A percentile compares a stretch with the other conserved stretches of the same genome.
Conservation (phyloP, 2,888 invertebrate genomes). For the Leptogaster cylindrica region DNA sequence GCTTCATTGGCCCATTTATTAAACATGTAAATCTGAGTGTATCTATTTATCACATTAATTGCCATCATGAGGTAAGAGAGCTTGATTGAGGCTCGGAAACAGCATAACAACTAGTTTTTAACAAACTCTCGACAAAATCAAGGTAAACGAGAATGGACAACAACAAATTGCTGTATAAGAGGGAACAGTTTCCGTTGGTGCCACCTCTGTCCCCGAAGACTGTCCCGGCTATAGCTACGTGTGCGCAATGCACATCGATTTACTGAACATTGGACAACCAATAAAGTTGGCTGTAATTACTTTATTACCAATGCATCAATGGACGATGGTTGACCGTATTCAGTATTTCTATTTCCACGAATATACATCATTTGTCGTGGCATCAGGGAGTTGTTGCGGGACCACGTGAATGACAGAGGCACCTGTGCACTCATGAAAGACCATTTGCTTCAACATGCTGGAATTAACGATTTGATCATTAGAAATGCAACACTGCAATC, state of each 20-base stretch:
- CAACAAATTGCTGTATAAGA: conserved; percentile 6
- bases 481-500: too few relatives aligned
- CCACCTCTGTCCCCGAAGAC: conserved; percentile 22
- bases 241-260: not conserved
- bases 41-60: too few relatives aligned
- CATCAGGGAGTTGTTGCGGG: not conserved
- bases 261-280: not conserved
- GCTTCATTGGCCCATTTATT: too few relatives aligned
- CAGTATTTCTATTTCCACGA: too few relatives aligned
- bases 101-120: too few relatives aligned
- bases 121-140: conserved; percentile 3
- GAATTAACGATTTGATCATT: too few relatives aligned
- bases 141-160: conserved; percentile 35
- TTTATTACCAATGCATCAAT: conserved; percentile 36
- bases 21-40: too few relatives aligned
- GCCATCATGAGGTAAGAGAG: too few relatives aligned
- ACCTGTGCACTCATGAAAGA: too few relatives aligned
- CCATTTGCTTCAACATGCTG: too few relatives aligned
- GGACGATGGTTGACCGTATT: conserved; percentile 13
- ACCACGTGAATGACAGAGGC: conserved; percentile 15
- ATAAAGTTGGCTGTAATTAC: conserved; percentile 20
- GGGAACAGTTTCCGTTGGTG: conserved; percentile 16
- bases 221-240: not conserved
- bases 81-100: too few relatives aligned
- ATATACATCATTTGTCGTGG: not conserved